A percentile compares a stretch with the other conserved stretches of the same genome.
These are phyloP conservation scores for Callaeas wilsoni DNA, from an alignment of 2,113 vertebrate genomes.

Conservation along the genomic window DNA sequence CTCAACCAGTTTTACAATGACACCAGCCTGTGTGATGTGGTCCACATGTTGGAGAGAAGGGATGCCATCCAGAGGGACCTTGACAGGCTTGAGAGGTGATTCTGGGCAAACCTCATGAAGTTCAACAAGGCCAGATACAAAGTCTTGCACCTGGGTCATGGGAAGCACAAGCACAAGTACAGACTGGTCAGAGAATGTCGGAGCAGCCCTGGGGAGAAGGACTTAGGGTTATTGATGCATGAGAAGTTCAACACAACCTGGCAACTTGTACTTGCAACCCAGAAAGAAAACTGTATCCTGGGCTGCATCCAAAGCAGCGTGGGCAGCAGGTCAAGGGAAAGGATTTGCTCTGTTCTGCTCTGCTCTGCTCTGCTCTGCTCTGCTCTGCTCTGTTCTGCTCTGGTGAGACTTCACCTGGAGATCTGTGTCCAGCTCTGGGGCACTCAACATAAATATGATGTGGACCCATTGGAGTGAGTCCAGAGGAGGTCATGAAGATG, in stretches of 20 bases:
- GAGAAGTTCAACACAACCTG: background rate
- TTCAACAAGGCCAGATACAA: background rate
- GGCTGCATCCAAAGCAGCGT: background rate
- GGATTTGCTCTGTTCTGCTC: background rate
- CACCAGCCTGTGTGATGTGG: background rate
- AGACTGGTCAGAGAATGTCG: background rate
- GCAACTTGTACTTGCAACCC: background rate
- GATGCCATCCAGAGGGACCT: background rate
- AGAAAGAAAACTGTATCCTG: background rate
- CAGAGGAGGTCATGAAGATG: background rate
- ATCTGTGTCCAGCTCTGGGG: background rate
- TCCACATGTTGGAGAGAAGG: background rate
- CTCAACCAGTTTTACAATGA: background rate
- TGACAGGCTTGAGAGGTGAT: background rate
- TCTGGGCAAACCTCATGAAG: background rate
- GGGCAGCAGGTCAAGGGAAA: rapidly evolving
- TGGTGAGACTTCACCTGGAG: background rate
- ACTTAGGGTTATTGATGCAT: no score
- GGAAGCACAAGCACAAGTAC: background rate
- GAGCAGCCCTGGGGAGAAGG: background rate
- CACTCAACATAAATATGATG: no score
- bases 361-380: background rate
- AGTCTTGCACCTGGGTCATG: background rate
- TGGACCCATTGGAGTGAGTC: background rate
- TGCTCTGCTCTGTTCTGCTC: background rate